phyloP scores from a whole-genome alignment of 2,888 invertebrate genomes.

The Synergus itoensis region DNA sequence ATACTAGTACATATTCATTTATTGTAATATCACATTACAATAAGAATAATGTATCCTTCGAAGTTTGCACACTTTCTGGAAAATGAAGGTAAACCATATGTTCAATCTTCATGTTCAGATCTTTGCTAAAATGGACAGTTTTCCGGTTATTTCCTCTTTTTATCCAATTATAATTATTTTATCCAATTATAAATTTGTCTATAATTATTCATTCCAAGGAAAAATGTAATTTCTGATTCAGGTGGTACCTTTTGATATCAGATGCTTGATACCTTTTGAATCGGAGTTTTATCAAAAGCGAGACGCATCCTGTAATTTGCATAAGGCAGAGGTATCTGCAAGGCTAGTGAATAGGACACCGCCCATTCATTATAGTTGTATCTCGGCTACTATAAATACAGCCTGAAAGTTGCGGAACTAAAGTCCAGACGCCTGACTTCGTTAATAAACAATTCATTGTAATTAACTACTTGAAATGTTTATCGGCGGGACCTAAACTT shows the following conservation, averaged over 20 bases:
- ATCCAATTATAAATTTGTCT: not conserved
- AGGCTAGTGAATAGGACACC: constrained; percentile 7
- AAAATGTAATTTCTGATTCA: not conserved
- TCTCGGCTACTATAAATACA: constrained; percentile 22
- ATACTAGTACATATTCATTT: constrained; percentile 25
- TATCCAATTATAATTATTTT: not conserved
- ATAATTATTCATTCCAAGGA: not conserved
- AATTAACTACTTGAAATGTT: constrained; percentile 30
- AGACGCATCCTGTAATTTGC: constrained; percentile 20
- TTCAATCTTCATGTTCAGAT: not conserved
- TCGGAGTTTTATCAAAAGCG: constrained; percentile 1
- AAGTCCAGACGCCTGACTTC: constrained; percentile 4
- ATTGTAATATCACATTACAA: constrained; percentile 31
- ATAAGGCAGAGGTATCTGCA: constrained; percentile 7
- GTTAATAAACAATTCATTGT: constrained; percentile 32
- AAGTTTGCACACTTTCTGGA: not conserved
- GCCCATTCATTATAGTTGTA: constrained; percentile 17
- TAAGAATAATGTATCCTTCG: constrained; percentile 10
- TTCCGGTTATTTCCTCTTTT: not conserved
- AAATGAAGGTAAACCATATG: not conserved
- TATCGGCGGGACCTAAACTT: constrained; percentile 17
- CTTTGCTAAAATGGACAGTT: not conserved
- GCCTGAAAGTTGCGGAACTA: constrained; percentile 11
- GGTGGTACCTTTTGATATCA: not conserved
- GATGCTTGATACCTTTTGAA: not conserved